Percentiles rank a stretch among this genome's conserved stretches.
Evolutionary conservation across 2,797 vertebrate genomes (phyloP).

Genomic region (Adelosebastes latens): DNA sequence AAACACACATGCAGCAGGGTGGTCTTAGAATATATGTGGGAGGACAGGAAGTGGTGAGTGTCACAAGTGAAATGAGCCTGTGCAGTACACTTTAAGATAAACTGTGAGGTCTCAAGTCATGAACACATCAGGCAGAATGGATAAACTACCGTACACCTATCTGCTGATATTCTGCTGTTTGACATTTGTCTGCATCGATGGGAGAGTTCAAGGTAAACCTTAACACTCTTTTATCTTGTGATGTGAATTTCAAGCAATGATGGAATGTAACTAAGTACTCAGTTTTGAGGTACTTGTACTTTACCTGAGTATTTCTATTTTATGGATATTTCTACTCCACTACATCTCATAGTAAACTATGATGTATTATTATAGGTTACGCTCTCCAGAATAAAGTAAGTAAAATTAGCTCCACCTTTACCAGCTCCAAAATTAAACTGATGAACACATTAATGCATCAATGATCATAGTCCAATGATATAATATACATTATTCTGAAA

Average conservation of each 20-base stretch:
- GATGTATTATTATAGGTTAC: too few species aligned
- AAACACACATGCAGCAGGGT: not conserved
- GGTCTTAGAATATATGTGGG: constrained; percentile 8
- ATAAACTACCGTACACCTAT: not conserved
- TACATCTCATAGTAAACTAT: too few species aligned
- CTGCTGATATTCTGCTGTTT: constrained; percentile 22
- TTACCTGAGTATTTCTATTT: not conserved
- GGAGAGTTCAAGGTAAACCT: constrained; percentile 41
- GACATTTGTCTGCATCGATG: constrained; percentile 12
- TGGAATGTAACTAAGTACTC: not conserved
- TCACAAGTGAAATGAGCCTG: not conserved
- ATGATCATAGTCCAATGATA: accelerated
- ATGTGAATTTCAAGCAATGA: not conserved
- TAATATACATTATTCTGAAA: too few species aligned
- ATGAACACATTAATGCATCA: too few species aligned
- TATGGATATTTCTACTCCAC: not conserved
- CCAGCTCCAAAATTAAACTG: too few species aligned
- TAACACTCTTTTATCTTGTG: not conserved
- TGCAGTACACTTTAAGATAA: not conserved
- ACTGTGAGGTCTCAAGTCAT: not conserved
- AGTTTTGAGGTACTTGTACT: not conserved
- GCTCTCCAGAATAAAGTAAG: too few species aligned
- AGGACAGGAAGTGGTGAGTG: constrained; percentile 59
- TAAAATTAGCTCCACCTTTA: too few species aligned
- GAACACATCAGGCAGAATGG: not conserved